A percentile compares a stretch with the other conserved stretches of the same genome.
Conservation (phyloP, 2,113 vertebrate species). For the Atlantisia rogersi region DNA sequence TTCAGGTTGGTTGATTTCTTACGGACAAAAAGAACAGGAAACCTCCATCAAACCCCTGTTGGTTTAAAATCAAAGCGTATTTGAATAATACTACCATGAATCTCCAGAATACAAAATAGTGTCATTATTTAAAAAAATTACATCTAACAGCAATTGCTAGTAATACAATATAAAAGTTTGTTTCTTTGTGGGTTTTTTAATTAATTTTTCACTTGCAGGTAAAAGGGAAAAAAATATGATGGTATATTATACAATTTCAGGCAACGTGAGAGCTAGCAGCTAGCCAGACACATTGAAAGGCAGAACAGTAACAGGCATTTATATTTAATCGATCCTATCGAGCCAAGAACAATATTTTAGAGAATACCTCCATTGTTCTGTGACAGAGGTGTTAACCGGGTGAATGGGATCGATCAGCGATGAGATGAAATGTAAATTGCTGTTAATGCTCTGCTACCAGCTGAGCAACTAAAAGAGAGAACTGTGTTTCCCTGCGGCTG, state of each 20-base stretch:
- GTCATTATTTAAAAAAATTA: not conserved
- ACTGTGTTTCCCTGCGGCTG: not conserved
- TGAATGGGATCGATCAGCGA: slow-evolving; percentile 40
- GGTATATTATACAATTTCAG: not conserved
- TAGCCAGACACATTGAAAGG: not conserved
- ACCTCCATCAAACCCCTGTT: not conserved
- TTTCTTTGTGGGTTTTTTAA: not conserved
- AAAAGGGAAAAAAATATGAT: not conserved
- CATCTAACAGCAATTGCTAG: not conserved
- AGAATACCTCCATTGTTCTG: slow-evolving; percentile 32
- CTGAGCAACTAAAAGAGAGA: slow-evolving; percentile 5
- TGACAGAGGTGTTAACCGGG: slow-evolving; percentile 45
- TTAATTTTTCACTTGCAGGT: not conserved
- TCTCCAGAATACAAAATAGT: not conserved
- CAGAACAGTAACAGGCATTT: slow-evolving; percentile 14
- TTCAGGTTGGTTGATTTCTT: not conserved
- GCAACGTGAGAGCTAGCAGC: not conserved
- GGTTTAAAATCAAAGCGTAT: not conserved
- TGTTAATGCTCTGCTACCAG: slow-evolving; percentile 21
- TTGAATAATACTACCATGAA: not conserved
- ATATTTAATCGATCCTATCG: slow-evolving; percentile 29
- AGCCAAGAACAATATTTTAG: slow-evolving; percentile 55
- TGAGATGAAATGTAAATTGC: slow-evolving; percentile 57
- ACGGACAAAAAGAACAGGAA: not conserved
- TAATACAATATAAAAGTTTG: not conserved